These are phyloP conservation scores for Ichneumoninae sp. DNA, from an alignment of 2,888 invertebrate species.

Conservation along the genomic window DNA sequence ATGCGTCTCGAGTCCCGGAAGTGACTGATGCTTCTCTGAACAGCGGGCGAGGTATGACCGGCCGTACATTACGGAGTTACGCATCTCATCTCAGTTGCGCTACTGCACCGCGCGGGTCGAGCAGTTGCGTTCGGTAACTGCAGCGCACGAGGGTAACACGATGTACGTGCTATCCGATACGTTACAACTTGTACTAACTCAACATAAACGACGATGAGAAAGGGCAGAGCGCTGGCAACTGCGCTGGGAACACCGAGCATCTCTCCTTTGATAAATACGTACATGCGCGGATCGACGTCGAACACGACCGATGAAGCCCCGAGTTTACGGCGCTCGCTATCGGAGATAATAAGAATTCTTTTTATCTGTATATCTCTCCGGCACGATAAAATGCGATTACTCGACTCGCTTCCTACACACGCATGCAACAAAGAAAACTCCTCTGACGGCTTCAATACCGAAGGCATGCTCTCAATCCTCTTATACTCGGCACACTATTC, in stretches of 20 bases:
- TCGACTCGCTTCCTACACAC: background rate
- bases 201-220: background rate
- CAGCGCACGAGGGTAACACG: background rate
- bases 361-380: background rate
- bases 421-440: background rate
- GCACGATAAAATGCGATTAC: background rate
- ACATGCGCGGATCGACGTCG: conserved; percentile 2
- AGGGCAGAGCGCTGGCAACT: background rate
- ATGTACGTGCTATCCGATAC: conserved; percentile 13
- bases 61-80: background rate
- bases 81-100: background rate
- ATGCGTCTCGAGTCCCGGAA: background rate
- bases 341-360: conserved; percentile 2
- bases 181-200: conserved; percentile 10
- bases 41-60: background rate
- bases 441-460: conserved; percentile 1
- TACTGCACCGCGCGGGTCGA: background rate
- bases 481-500: background rate
- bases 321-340: conserved; percentile 13
- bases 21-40: background rate
- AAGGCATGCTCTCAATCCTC: background rate
- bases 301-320: conserved; percentile 13
- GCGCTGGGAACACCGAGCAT: background rate
- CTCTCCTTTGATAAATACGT: background rate
- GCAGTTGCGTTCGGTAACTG: background rate